Evolutionary conservation across 2,797 vertebrate genomes (phyloP), one percentile per base, ranked within the genome.

Genomic region (Salmo trutta): DNA sequence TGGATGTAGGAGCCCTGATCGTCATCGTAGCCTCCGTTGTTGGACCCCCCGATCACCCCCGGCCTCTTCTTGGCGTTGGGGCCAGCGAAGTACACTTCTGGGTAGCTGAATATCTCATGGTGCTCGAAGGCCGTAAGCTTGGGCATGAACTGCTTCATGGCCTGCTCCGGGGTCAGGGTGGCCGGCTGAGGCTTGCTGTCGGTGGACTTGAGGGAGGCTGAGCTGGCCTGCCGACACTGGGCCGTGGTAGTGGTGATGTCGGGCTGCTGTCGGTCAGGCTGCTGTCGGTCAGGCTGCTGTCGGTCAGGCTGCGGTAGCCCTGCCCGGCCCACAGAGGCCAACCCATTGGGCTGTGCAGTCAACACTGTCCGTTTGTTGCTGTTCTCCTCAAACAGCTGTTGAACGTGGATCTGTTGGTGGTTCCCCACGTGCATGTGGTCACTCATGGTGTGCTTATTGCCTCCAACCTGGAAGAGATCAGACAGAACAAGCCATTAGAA

Each of bases 1-100:
- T 99, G 98, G 89, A 99, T 94, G 2, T 99, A 99, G n/a, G 98
- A 99, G 59, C 98, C 98, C 92, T 99, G 98, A 84, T 99, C 98
- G 2, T 99, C 98, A 4, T 99, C 98, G 5, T 98, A 99, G 74
- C 98, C 97, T 0, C 95, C 91, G 0, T 99, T 99, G 91, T 98
- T 99, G 80, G 97, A 95, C 79, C 98, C 97, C 3, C 98, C 96
- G 27, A 96, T 91, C 76, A 98, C 95, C 65, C 97, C 98, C 71
- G 95, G 95, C 81, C 96, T 94, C 87, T 99, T 99, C 92, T 99
- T 99, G 54, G 97, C 97, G 54, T 95, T 97, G 81, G 96, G 97
- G 89, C 98, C 98, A 83, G 96, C 88, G 82, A 99, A 99, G 87
- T 93, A 97, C 73, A 99, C 93, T 74, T 99, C 98, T 0, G 96